Percentiles rank a stretch among this genome's conserved stretches.
phyloP scores from a whole-genome alignment of 2,888 invertebrate species.

The Amphipyra tragopoginis region DNA sequence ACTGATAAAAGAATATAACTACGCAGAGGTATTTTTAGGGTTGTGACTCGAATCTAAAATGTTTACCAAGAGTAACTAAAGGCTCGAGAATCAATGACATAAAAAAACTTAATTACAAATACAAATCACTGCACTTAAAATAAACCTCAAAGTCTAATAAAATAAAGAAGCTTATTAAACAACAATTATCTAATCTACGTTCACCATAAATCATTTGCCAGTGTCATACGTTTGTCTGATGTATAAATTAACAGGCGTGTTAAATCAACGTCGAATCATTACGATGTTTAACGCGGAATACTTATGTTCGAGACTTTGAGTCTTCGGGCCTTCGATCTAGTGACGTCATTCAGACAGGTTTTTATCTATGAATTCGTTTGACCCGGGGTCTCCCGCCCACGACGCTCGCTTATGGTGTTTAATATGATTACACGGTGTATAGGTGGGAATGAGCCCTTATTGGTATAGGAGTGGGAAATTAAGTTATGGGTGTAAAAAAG shows the following conservation, averaged over 20 bases:
- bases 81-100: neutral
- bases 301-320: constrained; percentile 30
- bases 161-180: constrained; percentile 59
- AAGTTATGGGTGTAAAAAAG: neutral
- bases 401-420: constrained; percentile 63
- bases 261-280: constrained; percentile 81
- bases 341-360: constrained; percentile 78
- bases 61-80: neutral
- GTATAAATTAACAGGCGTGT: constrained; percentile 81
- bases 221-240: constrained; percentile 68
- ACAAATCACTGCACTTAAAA: neutral
- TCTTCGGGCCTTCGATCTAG: constrained; percentile 49
- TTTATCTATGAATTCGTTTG: constrained; percentile 85
- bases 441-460: constrained; percentile 53
- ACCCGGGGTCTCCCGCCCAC: constrained; percentile 86
- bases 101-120: constrained; percentile 30
- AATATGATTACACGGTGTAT: constrained; percentile 60
- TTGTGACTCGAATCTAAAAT: too few species aligned
- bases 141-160: constrained; percentile 30
- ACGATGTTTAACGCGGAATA: constrained; percentile 47
- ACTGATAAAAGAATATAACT: too few species aligned
- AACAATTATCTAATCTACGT: constrained; percentile 67
- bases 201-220: constrained; percentile 72
- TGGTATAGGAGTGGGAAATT: constrained; percentile 18
- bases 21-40: too few species aligned